A percentile compares a stretch with the other conserved stretches of the same genome.
Evolutionary conservation across 1,140 invertebrate genomes (phyloP).

Genomic region (Caenorhabditis briggsae): DNA sequence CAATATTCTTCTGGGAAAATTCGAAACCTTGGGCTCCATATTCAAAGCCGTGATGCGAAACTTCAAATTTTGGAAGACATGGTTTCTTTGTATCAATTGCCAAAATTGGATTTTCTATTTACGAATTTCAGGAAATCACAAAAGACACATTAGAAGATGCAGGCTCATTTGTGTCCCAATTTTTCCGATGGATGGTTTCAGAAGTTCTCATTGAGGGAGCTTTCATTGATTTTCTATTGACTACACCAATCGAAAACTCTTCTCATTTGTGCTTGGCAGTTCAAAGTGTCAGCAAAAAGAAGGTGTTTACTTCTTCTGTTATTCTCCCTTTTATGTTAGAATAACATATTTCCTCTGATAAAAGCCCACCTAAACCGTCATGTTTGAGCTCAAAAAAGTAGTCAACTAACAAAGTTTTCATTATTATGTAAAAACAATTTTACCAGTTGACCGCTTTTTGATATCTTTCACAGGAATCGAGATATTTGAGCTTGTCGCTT

Average conservation of each 20-base stretch:
- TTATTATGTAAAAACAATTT: too few species aligned
- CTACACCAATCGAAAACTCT: conserved; percentile 48
- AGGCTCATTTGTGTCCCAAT: conserved; percentile 22
- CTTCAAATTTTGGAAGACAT: conserved; percentile 26
- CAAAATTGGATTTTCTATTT: background rate
- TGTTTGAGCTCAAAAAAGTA: too few species aligned
- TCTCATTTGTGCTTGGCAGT: conserved; percentile 49
- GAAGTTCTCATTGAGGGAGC: conserved; percentile 60
- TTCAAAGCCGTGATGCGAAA: conserved; percentile 47
- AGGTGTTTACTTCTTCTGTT: conserved; percentile 63
- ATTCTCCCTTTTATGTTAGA: too few species aligned
- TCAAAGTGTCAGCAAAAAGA: conserved; percentile 62
- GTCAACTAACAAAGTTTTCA: too few species aligned
- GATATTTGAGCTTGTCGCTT: too few species aligned
- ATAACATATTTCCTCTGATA: too few species aligned
- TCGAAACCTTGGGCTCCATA: conserved; percentile 54
- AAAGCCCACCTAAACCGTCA: too few species aligned
- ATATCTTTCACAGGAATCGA: too few species aligned
- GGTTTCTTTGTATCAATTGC: conserved; percentile 14
- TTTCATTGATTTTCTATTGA: conserved; percentile 66
- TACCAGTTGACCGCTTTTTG: too few species aligned
- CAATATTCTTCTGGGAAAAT: conserved; percentile 26
- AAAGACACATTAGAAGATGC: conserved; percentile 29
- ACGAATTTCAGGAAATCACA: conserved; percentile 47
- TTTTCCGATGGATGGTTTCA: conserved; percentile 48